Evolutionary conservation across 2,888 invertebrate genomes (phyloP), one percentile per base, ranked within the genome.

Genomic region (Metacarcinus magister): DNA sequence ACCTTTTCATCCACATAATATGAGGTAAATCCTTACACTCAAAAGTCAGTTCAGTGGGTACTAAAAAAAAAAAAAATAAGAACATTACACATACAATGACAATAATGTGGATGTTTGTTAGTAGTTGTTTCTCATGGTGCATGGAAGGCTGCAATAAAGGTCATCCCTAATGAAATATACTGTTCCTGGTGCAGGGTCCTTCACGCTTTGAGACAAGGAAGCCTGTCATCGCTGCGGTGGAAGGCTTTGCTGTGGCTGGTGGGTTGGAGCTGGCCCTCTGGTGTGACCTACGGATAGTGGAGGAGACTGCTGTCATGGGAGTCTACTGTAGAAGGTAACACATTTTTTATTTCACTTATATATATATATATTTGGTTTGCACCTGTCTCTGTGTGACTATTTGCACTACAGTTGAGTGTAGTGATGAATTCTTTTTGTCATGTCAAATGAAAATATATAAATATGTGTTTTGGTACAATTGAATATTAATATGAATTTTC

Each of bases 201-300:
- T 82, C 93, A 23, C 82, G 95, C 13, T 96, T 93, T 82, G 96
- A 95, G 75, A 95, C 93, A 16, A 94, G 98, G 96, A 99, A 99
- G 97, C 99, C 99, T 0, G 98, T 99, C 16, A 98, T 99, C 96
- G 99, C 99, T n/a, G 99, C 99, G 0, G 98, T 99, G 0, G 98
- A 98, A 97, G 99, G 99, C 0, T 99, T 98, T 97, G 99, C 99
- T 7, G 99, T 99, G 1, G 99, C 99, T 0, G 99, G 98, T 97
- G 99, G 99, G 0, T 98, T 99, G 96, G 99, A 99, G 97, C 98
- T 99, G 96, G 99, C 99, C 0, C 97, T 99, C 2, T 98, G 99
- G 98, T 99, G 99, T 98, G 99, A 99, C 97, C 97, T 99, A 48
- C 98, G 99, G 92, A 98, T 99, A 0, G 98, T 99, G 97, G 99